These are phyloP conservation scores for Babyrousa celebensis DNA, from an alignment of 2,797 vertebrate species.

Conservation along the genomic window DNA sequence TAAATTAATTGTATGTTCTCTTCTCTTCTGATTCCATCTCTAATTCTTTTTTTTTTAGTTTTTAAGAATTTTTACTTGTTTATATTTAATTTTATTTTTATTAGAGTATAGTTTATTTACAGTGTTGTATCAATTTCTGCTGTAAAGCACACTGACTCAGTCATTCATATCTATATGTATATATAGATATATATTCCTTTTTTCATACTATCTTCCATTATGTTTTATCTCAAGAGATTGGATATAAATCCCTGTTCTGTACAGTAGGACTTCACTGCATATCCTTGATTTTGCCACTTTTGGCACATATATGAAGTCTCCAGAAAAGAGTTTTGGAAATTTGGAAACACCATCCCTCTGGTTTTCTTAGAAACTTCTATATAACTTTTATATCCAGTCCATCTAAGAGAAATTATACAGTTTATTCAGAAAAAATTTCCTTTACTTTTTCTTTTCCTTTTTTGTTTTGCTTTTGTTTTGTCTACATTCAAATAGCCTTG, in stretches of 20 bases:
- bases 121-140: too few species aligned
- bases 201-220: too few species aligned
- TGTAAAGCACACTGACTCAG: too few species aligned
- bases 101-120: too few species aligned
- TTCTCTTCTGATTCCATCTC: not conserved
- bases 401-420: not conserved
- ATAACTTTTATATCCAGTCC: not conserved
- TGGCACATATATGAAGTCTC: not conserved
- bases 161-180: too few species aligned
- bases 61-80: too few species aligned
- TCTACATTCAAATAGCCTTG: not conserved
- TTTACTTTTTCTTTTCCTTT: not conserved
- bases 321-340: not conserved
- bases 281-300: not conserved
- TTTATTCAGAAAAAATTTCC: not conserved
- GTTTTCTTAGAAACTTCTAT: not conserved
- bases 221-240: too few species aligned
- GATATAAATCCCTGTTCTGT: too few species aligned
- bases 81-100: too few species aligned
- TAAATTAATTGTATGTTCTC: not conserved
- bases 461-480: not conserved
- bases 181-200: too few species aligned
- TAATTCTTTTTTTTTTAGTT: not conserved
- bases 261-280: too few species aligned
- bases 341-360: not conserved